Base-by-base conservation (phyloP, 2,113 vertebrate genomes). In the Sapajus apella region DNA sequence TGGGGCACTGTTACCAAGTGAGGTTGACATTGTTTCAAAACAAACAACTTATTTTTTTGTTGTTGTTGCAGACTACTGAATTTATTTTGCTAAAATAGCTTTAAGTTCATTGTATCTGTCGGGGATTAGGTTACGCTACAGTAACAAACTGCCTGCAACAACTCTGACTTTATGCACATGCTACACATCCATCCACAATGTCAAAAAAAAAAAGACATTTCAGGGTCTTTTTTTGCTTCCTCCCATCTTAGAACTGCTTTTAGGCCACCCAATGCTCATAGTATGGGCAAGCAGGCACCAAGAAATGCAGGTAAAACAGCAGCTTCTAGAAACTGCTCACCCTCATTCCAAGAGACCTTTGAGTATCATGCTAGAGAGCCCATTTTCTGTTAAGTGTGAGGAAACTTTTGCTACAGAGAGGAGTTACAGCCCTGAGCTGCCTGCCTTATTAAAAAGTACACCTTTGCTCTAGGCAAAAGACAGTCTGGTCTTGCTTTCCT, bases 71-170 rank as follows among this genome's bases (percentile, higher is more conserved):
- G 95, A 43, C 37, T 68, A 76, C 50, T 96, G 14, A 14, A 16
- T 82, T 90, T 66, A 88, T 85, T 97, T 96, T 87, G 84, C 56
- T 93, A 87, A 97, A 92, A 87, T 47, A 95, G 50, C 89, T 92
- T 55, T 91, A 92, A 79, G 30, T 94, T 68, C 25, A 6, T 64
- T 30, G 61, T 64, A 64, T 64, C 61, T 64, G 27, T 64, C 61
- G 61, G 61, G 27, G 12, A 64, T 64, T 32, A 64, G 61, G 61
- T 64, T 64, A 64, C 30, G 27, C 12, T 6, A 30, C 27, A 64
- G 27, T 64, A 64, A 64, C 61, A 30, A 64, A 64, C 27, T 64
- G 30, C 61, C 61, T 27, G 27, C 30, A 64, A 32, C 27, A 64
- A 14, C 61, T 64, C 27, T 32, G 61, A 32, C 61, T 30, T 64